Evolutionary conservation across 2,888 invertebrate genomes (phyloP), one percentile per base, ranked within the genome.

Genomic region (Charanyca ferruginea): DNA sequence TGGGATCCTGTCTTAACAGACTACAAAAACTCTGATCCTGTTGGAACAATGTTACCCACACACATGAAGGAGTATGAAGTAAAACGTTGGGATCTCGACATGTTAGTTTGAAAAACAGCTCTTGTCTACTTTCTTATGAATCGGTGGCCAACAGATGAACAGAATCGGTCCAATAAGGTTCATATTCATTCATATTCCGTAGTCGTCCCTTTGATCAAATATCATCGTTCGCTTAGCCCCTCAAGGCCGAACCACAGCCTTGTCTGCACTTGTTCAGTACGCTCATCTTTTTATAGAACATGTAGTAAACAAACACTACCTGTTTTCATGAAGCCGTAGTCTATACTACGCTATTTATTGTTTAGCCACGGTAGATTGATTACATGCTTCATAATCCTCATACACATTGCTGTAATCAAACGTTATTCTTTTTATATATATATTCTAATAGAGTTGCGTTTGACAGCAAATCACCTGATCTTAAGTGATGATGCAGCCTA

Each of bases 281-380:
- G 11, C 20, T 35, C 32, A 60, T 42, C 49, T 51, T 75, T 54
- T 51, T 54, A 71, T 67, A 71, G 68, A 74, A 23, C 45, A 8
- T 28, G 25, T 54, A 59, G 41, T 74, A 59, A 58, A 66, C 32
- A 58, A 25, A 42, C 20, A 66, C 13, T 49, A 32, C 32, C 38
- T 22, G 58, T 58, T 67, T 74, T 45, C 48, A 35, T 23, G 67
- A 75, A 75, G 59, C 67, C 42, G 13, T 47, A n/a, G 9, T 45
- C 16, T 7, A 9, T 2, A 23, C 18, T 16, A n/a, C 16, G 18
- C 22, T 51, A 49, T 32, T 45, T 47, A 45, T 55, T 41, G 20
- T 25, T 41, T 20, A 13, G n/a, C 23, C 18, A 22, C 16, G n/a
- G 13, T n/a, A 25, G 16, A 41, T 25, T 25, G 11, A 41, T 25